A percentile compares a stretch with the other conserved stretches of the same genome.
Evolutionary conservation across 2,888 invertebrate species (phyloP).

Genomic region (Caenorhabditis angaria): DNA sequence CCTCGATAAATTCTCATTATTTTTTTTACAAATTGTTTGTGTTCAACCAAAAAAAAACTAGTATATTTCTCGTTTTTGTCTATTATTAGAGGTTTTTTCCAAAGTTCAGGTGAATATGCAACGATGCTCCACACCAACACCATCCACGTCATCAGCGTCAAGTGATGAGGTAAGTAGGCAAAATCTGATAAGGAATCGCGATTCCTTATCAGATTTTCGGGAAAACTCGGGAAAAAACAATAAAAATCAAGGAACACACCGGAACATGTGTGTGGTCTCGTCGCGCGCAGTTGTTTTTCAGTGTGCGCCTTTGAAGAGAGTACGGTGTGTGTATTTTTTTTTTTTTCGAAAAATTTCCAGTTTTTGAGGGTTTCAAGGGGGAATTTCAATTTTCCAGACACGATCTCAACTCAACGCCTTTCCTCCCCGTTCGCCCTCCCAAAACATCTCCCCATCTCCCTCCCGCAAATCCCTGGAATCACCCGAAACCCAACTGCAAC

Average conservation of each 20-base stretch:
- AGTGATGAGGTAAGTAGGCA: slow-evolving; percentile 31
- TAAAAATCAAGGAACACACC: too few relatives aligned
- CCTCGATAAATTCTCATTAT: neutral
- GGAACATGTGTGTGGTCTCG: too few relatives aligned
- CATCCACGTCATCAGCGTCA: slow-evolving; percentile 35
- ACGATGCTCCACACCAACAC: slow-evolving; percentile 36
- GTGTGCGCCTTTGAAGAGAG: neutral
- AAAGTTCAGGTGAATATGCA: neutral
- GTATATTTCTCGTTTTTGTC: too few relatives aligned
- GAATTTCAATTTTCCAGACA: slow-evolving; percentile 8
- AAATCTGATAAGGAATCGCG: too few relatives aligned
- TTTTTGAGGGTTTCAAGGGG: neutral
- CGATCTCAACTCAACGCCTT: slow-evolving; percentile 25
- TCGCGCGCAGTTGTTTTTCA: too few relatives aligned
- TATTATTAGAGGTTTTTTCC: neutral
- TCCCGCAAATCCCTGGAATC: slow-evolving; percentile 21
- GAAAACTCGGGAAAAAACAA: neutral
- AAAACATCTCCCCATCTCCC: slow-evolving; percentile 12
- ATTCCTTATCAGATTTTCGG: too few relatives aligned
- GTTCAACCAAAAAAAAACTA: too few relatives aligned
- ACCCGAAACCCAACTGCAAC: slow-evolving; percentile 23
- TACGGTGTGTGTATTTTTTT: neutral
- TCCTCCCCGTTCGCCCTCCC: slow-evolving; percentile 23
- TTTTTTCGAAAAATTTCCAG: neutral
- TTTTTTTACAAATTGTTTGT: neutral